A percentile compares a stretch with the other conserved stretches of the same genome.
Conservation (phyloP, 2,113 vertebrate genomes). For the Petaurus breviceps region DNA sequence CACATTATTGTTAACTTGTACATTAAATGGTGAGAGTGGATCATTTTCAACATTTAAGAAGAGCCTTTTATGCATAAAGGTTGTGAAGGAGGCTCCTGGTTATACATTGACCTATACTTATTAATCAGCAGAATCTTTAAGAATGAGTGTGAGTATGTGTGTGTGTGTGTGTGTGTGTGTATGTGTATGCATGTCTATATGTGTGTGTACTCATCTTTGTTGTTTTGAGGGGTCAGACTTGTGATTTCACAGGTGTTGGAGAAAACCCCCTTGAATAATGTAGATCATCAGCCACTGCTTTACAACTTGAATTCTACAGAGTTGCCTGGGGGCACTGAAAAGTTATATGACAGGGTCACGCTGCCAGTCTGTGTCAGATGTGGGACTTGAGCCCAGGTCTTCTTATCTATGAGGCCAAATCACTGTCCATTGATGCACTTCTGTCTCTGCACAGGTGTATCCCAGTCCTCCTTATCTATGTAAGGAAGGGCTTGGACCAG, state of each 20-base stretch:
- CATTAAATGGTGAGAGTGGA: neutral
- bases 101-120: neutral
- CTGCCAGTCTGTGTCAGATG: neutral
- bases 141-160: no score
- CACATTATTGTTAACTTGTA: neutral
- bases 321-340: neutral
- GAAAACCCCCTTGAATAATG: no score
- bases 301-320: neutral
- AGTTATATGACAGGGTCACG: neutral
- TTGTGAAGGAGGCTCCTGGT: neutral
- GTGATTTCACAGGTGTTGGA: no score
- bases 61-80: neutral
- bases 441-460: neutral
- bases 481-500: neutral
- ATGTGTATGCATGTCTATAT: no score
- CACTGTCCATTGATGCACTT: no score
- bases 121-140: neutral
- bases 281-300: no score
- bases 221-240: no score
- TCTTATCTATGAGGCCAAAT: neutral
- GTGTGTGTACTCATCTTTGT: no score
- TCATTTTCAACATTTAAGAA: neutral
- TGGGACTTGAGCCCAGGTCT: neutral
- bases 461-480: neutral
- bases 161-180: no score